Conservation (phyloP, 2,888 invertebrate species). For the Eupithecia subfuscata region DNA sequence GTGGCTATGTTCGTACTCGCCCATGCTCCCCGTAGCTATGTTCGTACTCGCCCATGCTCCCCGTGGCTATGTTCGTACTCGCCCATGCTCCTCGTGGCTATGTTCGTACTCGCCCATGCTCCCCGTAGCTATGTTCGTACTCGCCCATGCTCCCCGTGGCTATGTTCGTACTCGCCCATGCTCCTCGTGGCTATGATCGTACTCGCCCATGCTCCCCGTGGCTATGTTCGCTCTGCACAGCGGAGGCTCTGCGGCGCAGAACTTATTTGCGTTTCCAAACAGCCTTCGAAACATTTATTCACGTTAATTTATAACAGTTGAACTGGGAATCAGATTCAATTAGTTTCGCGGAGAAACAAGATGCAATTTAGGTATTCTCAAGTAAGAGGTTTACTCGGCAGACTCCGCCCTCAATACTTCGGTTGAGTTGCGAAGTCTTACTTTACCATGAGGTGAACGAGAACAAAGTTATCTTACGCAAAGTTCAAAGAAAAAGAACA, state of each 20-base stretch:
- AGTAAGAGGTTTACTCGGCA: constrained; percentile 19
- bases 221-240: constrained; percentile 12
- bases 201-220: neutral
- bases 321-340: constrained; percentile 38
- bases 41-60: too few species aligned
- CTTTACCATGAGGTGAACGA: neutral
- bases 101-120: too few species aligned
- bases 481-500: constrained; percentile 6
- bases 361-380: constrained; percentile 27
- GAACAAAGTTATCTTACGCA: neutral
- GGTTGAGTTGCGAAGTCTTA: neutral
- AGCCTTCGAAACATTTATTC: constrained; percentile 37
- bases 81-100: too few species aligned
- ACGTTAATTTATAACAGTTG: constrained; percentile 38
- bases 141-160: neutral
- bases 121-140: too few species aligned
- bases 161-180: too few species aligned
- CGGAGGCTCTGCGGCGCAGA: constrained; percentile 36
- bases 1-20: too few species aligned
- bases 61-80: too few species aligned
- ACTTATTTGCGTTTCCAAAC: constrained; percentile 41
- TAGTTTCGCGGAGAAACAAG: constrained; percentile 30
- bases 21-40: too few species aligned
- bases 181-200: too few species aligned
- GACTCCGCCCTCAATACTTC: constrained; percentile 3